Base-by-base conservation (phyloP, 2,888 invertebrate species). In the Deilephila porcellus region DNA sequence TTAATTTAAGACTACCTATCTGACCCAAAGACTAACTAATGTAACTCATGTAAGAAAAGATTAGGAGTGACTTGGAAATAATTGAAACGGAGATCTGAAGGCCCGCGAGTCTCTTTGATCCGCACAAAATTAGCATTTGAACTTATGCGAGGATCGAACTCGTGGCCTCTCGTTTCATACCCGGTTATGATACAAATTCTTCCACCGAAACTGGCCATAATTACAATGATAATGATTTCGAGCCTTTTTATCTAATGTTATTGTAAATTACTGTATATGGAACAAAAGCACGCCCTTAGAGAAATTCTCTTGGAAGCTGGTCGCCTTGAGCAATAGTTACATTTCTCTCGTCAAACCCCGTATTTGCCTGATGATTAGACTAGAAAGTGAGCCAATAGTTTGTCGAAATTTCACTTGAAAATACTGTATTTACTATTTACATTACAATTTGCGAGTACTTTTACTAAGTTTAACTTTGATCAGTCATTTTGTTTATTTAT, bases 341-440 rank as follows among this genome's bases (percentile, higher is more conserved):
- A 67, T 67, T 34, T 60, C 67, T 70, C 52, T 67, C 67, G 67
- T 29, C 52, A 45, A 64, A 14, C 17, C 67, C 25, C 25, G 25
- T 17, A 67, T 67, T 67, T 67, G 52, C 25, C 52, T 29, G 67
- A 25, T 76, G 67, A 81, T 80, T 81, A 78, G 76, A 75, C 77
- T 79, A 85, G 85, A 85, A 85, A 85, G 85, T 84, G 75, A 81
- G 82, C 76, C 81, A 75, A 78, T 78, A 70, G 74, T 74, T 77
- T 72, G 81, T 74, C 74, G 76, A 81, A 76, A 73, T 75, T 67
- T 67, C 67, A 45, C 52, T 70, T 72, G 71, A 70, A 71, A 71
- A 59, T 67, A 52, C 25, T 67, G 29, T 60, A 25, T 20, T 67
- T 52, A 25, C 25, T 60, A 25, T 20, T 67, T 52, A 25, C 25